These are phyloP conservation scores for Harpagus bidentatus DNA, from an alignment of 2,113 vertebrate genomes.

Conservation along the genomic window DNA sequence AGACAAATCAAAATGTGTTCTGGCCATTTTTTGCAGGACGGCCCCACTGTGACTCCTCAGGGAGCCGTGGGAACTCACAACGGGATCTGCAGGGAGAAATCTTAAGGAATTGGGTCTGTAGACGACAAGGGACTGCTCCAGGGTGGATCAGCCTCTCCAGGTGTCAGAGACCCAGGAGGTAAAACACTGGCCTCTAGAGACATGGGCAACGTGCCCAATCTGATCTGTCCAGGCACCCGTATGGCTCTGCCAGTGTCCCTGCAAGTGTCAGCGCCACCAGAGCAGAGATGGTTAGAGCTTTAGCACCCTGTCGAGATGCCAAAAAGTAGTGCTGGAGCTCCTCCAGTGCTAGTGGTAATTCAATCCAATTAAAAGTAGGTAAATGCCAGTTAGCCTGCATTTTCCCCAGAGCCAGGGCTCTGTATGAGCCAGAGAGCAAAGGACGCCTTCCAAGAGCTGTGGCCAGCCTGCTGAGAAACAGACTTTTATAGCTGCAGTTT, in stretches of 20 bases:
- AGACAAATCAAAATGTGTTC: not conserved
- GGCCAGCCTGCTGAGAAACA: not conserved
- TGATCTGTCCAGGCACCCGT: not conserved
- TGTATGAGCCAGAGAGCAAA: not conserved
- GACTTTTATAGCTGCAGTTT: not conserved
- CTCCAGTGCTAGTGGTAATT: not conserved
- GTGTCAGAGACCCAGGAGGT: not conserved
- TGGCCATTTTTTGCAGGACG: not conserved
- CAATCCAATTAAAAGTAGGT: not conserved
- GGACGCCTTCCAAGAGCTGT: not conserved
- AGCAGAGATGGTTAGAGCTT: not conserved
- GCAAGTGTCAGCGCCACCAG: not conserved
- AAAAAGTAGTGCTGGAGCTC: not conserved
- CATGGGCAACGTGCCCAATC: not conserved
- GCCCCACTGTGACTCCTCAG: not conserved
- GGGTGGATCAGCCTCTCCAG: not conserved
- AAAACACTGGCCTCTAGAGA: not conserved
- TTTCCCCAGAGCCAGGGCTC: not conserved
- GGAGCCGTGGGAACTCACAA: not conserved
- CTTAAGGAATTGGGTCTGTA: not conserved
- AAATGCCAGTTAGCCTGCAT: not conserved
- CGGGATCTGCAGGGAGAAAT: not conserved
- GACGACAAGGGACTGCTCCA: rapidly evolving
- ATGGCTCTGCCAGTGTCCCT: not conserved
- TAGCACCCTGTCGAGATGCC: not conserved